These are phyloP conservation scores for Plagodis dolabraria DNA, from an alignment of 2,888 invertebrate genomes.

Conservation along the genomic window DNA sequence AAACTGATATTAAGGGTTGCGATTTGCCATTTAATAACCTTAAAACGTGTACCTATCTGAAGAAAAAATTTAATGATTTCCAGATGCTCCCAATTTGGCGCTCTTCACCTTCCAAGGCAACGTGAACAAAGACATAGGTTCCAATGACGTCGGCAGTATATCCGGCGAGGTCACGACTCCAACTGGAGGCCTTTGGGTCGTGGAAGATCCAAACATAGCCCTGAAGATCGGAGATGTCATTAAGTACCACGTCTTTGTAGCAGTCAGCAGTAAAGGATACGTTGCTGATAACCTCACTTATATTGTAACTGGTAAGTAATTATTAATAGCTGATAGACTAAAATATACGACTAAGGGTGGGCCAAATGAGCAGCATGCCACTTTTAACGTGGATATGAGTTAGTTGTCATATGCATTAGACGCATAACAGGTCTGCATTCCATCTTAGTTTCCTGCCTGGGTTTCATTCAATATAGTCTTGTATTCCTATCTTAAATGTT, in stretches of 20 bases:
- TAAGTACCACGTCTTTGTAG: slow-evolving; percentile 86
- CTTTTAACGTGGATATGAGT: too few relatives aligned
- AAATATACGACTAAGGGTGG: too few relatives aligned
- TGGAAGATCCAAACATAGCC: slow-evolving; percentile 67
- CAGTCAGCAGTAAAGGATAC: slow-evolving; percentile 76
- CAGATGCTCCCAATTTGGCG: slow-evolving; percentile 79
- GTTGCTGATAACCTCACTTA: slow-evolving; percentile 67
- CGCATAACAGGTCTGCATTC: too few relatives aligned
- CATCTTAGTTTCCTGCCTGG: too few relatives aligned
- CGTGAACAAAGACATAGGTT: slow-evolving; percentile 80
- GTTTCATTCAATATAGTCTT: too few relatives aligned
- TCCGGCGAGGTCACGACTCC: slow-evolving; percentile 72
- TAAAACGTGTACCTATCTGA: too few relatives aligned
- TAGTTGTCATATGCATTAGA: too few relatives aligned
- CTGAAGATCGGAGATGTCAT: slow-evolving; percentile 84
- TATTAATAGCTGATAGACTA: background rate
- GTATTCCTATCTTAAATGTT: too few relatives aligned
- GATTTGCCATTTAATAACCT: too few relatives aligned
- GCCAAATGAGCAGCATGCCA: too few relatives aligned
- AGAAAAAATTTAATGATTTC: slow-evolving; percentile 17
- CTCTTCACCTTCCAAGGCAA: slow-evolving; percentile 88
- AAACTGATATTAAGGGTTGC: too few relatives aligned
- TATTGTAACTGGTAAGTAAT: slow-evolving; percentile 66
- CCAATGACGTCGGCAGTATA: slow-evolving; percentile 80
- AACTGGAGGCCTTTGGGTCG: slow-evolving; percentile 78